These are phyloP conservation scores for Drosophila niveifrons DNA, from an alignment of 2,888 invertebrate genomes.

Conservation along the genomic window DNA sequence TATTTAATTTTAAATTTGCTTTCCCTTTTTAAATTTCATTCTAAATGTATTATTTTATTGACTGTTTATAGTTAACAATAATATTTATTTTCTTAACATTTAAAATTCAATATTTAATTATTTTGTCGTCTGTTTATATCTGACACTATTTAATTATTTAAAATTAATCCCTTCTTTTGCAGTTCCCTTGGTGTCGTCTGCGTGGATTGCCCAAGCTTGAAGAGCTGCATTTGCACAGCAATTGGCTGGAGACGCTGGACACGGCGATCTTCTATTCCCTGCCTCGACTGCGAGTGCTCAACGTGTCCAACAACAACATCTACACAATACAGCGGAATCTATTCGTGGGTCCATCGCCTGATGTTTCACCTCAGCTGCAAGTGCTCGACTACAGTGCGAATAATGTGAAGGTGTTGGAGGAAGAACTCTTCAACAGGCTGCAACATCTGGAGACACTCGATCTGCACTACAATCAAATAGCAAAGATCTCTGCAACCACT, in stretches of 20 bases:
- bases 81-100: too few relatives aligned
- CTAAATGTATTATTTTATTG: too few relatives aligned
- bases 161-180: neutral
- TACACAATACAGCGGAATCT: slow-evolving; percentile 59
- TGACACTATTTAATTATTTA: neutral
- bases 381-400: slow-evolving; percentile 81
- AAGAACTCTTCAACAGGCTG: slow-evolving; percentile 68
- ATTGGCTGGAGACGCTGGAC: slow-evolving; percentile 73
- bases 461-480: slow-evolving; percentile 76
- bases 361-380: slow-evolving; percentile 41
- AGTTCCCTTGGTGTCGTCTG: slow-evolving; percentile 74
- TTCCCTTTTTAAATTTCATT: too few relatives aligned
- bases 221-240: slow-evolving; percentile 71
- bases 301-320: slow-evolving; percentile 79
- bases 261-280: slow-evolving; percentile 70
- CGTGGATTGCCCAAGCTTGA: slow-evolving; percentile 63
- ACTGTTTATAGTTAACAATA: too few relatives aligned
- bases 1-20: too few relatives aligned
- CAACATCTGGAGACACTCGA: slow-evolving; percentile 69
- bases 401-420: slow-evolving; percentile 64
- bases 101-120: too few relatives aligned
- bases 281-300: slow-evolving; percentile 64
- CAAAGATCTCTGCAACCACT: slow-evolving; percentile 50
- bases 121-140: too few relatives aligned
- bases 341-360: slow-evolving; percentile 64